Conservation (phyloP, 2,113 vertebrate species). For the Carettochelys insculpta region DNA sequence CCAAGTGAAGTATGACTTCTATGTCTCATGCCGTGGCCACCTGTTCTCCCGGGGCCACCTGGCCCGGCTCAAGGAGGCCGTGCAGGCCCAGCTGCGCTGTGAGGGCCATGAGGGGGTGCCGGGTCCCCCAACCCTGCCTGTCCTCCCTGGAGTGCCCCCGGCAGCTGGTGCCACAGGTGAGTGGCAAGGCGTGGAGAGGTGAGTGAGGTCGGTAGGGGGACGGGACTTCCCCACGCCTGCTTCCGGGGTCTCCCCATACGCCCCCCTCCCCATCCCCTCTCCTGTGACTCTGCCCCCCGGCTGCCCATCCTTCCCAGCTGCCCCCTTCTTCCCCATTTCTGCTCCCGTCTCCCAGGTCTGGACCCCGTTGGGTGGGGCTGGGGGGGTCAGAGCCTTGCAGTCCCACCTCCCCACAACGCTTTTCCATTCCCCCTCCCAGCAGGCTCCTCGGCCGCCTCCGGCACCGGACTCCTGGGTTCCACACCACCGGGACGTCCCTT, state of each 20-base stretch:
- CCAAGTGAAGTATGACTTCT: constrained; percentile 86
- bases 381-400: neutral
- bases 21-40: constrained; percentile 87
- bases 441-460: neutral
- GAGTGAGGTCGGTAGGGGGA: too few species aligned
- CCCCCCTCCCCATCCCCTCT: too few species aligned
- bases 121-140: neutral
- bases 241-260: neutral
- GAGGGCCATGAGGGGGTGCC: constrained; percentile 69
- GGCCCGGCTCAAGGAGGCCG: constrained; percentile 80
- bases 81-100: constrained; percentile 72
- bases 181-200: neutral
- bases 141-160: constrained; percentile 27
- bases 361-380: neutral
- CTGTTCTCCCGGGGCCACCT: constrained; percentile 90
- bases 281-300: neutral
- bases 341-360: neutral
- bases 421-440: neutral
- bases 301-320: neutral
- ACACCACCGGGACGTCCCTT: constrained; percentile 58
- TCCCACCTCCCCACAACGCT: neutral
- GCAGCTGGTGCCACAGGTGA: neutral
- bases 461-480: constrained; percentile 49
- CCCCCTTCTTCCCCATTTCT: neutral
- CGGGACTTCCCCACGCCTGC: accelerated